A percentile compares a stretch with the other conserved stretches of the same genome.
phyloP scores from a whole-genome alignment of 2,113 vertebrate species.

The Glaucidium brasilianum region DNA sequence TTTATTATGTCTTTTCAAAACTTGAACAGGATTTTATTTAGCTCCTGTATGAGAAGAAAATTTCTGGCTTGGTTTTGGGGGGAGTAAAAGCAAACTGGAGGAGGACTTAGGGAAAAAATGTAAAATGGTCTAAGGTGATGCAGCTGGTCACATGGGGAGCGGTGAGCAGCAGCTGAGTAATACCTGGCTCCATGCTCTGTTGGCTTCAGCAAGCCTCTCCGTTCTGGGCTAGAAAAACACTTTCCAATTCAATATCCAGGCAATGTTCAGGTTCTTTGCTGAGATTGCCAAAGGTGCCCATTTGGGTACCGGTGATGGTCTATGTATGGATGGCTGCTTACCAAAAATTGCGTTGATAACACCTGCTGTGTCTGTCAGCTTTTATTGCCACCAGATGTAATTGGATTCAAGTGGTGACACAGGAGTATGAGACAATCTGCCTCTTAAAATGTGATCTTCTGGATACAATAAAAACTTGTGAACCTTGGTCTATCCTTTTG shows the following conservation, averaged over 20 bases:
- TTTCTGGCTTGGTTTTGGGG: background rate
- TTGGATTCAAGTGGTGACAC: background rate
- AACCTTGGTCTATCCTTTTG: background rate
- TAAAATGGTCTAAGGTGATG: background rate
- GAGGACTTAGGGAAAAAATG: background rate
- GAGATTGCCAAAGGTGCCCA: slow-evolving; percentile 28
- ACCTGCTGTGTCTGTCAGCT: slow-evolving; percentile 48
- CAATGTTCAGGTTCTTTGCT: background rate
- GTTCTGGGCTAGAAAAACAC: background rate
- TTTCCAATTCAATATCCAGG: background rate
- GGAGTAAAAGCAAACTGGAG: background rate
- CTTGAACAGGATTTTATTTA: background rate
- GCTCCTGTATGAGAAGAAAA: background rate
- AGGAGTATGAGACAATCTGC: slow-evolving; percentile 8
- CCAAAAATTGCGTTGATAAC: background rate
- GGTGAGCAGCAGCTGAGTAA: background rate
- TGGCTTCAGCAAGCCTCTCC: background rate
- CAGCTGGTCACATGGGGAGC: background rate
- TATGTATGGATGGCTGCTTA: background rate
- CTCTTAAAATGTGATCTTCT: background rate
- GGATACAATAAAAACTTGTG: background rate
- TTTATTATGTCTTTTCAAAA: background rate
- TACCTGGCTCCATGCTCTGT: background rate
- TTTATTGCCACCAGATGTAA: slow-evolving; percentile 34
- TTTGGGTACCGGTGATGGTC: background rate